These are phyloP conservation scores for Ennomos erosarius DNA, from an alignment of 2,888 invertebrate species.

Conservation along the genomic window DNA sequence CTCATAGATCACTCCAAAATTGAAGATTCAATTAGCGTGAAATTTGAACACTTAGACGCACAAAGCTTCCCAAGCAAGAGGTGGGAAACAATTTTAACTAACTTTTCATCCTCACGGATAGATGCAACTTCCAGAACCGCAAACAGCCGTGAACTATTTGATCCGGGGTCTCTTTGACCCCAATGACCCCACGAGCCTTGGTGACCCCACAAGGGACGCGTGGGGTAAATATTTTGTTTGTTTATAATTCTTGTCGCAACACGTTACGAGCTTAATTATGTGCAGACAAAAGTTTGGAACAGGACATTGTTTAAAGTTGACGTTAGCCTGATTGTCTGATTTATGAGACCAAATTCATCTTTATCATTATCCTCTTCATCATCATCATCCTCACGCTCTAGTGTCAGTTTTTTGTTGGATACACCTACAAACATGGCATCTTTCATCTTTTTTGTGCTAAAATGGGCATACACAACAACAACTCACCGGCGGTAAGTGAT, in stretches of 20 bases:
- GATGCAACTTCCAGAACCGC: neutral
- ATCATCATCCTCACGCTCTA: too few relatives aligned
- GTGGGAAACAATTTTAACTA: slow-evolving; percentile 23
- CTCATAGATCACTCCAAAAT: too few relatives aligned
- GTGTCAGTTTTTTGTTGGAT: too few relatives aligned
- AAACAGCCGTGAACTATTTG: slow-evolving; percentile 22
- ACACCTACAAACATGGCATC: too few relatives aligned
- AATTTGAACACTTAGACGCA: neutral
- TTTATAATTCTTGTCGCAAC: slow-evolving; percentile 6
- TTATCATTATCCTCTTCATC: too few relatives aligned
- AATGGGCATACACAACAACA: too few relatives aligned
- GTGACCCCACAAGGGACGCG: too few relatives aligned
- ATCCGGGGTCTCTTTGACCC: slow-evolving; percentile 20
- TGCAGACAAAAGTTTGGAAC: slow-evolving; percentile 1
- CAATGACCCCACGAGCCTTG: neutral
- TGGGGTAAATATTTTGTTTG: slow-evolving; percentile 24
- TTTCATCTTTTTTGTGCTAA: too few relatives aligned
- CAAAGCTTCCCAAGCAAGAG: neutral
- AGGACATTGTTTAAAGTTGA: too few relatives aligned
- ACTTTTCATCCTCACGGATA: slow-evolving; percentile 10
- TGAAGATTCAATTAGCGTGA: neutral
- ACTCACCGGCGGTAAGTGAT: too few relatives aligned
- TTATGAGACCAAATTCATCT: too few relatives aligned
- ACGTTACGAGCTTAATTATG: slow-evolving; percentile 11
- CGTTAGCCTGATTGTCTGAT: too few relatives aligned